Conservation (phyloP, 2,888 invertebrate genomes). For the Leucozona laternaria region DNA sequence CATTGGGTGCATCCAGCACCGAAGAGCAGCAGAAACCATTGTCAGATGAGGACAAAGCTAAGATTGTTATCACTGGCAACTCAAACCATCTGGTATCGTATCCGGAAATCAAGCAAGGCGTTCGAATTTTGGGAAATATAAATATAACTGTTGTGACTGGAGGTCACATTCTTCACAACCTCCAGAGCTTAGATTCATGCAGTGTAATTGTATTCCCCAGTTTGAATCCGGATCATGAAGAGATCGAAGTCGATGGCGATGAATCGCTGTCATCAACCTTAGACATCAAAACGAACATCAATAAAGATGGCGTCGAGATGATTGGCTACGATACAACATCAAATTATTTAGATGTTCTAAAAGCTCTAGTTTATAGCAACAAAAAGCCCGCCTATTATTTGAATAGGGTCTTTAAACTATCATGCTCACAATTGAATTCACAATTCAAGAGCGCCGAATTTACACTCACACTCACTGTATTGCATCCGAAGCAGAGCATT, state of each 20-base stretch:
- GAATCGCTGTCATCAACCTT: constrained; percentile 82
- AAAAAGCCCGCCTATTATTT: constrained; percentile 97
- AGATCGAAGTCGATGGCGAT: constrained; percentile 84
- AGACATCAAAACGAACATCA: constrained; percentile 88
- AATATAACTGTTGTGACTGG: constrained; percentile 87
- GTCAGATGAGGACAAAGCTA: constrained; percentile 70
- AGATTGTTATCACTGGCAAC: constrained; percentile 79
- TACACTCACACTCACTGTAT: constrained; percentile 95
- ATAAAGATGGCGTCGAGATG: constrained; percentile 92
- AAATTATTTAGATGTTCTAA: constrained; percentile 82
- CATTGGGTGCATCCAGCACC: not conserved
- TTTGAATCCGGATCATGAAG: constrained; percentile 97
- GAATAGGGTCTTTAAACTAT: constrained; percentile 97
- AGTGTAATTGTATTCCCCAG: constrained; percentile 97
- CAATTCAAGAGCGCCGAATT: constrained; percentile 98
- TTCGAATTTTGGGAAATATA: constrained; percentile 94
- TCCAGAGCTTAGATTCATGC: constrained; percentile 94
- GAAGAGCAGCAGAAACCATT: constrained; percentile 42
- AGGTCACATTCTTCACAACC: constrained; percentile 79
- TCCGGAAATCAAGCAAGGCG: constrained; percentile 86
- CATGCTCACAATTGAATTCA: constrained; percentile 97
- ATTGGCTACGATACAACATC: constrained; percentile 81
- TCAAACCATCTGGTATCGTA: constrained; percentile 83
- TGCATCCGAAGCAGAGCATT: constrained; percentile 90
- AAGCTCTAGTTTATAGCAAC: constrained; percentile 93